These are phyloP conservation scores for Trypoxylon attenuatum DNA, from an alignment of 2,888 invertebrate genomes.

Conservation along the genomic window DNA sequence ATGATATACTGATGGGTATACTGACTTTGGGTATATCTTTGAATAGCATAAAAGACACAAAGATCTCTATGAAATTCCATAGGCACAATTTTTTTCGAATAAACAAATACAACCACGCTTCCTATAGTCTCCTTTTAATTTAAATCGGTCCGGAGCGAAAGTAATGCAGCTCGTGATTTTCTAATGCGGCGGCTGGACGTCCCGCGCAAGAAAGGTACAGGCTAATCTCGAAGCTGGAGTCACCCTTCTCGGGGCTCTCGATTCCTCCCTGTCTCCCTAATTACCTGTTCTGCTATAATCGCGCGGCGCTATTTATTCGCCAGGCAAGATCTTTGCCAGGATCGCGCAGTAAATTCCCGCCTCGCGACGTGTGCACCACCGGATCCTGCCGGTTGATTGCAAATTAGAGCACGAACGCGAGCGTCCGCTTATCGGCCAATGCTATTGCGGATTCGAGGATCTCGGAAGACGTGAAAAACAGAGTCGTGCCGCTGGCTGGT, in stretches of 20 bases:
- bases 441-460: constrained; percentile 18
- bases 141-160: background rate
- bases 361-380: constrained; percentile 28
- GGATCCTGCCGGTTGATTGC: constrained; percentile 41
- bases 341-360: constrained; percentile 41
- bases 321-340: constrained; percentile 17
- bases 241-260: constrained; percentile 2
- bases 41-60: no score
- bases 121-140: background rate
- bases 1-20: no score
- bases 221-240: constrained; percentile 2
- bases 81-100: no score
- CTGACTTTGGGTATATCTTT: no score
- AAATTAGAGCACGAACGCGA: constrained; percentile 45
- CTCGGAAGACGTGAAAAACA: background rate
- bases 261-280: constrained; percentile 19
- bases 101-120: background rate
- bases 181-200: background rate
- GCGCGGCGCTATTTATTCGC: constrained; percentile 35
- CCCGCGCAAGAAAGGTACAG: background rate
- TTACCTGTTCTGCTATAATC: constrained; percentile 38
- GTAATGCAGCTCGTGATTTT: background rate
- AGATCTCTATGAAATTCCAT: no score
- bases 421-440: constrained; percentile 36
- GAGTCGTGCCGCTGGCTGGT: background rate